Evolutionary conservation across 2,113 vertebrate genomes (phyloP), one percentile per base, ranked within the genome.

Genomic region (Desmodus rotundus): DNA sequence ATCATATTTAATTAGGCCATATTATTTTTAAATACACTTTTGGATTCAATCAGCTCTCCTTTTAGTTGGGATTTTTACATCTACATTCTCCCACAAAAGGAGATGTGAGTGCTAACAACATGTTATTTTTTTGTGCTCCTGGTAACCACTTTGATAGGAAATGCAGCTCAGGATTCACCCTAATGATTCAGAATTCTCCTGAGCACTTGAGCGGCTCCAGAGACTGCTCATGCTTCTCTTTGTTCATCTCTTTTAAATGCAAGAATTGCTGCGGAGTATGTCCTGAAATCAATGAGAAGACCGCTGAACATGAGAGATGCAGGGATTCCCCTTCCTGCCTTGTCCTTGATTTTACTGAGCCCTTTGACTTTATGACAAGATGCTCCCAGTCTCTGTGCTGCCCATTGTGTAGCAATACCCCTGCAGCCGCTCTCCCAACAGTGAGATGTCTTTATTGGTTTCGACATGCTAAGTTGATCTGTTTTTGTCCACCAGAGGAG

Each of bases 151-250:
- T 19, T 84, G 54, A 65, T 12, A 73, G 73, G 54, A 77, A 94
- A 68, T 1, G 41, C 17, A 87, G 6, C 28, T 63, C 36, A 54
- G 17, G 38, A 93, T 47, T 24, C 7, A 43, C 33, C 10, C 52
- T 97, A 88, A 93, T 54, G 90, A 87, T n/a, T 76, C 19, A 50
- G 85, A 92, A 95, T 84, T 87, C 96, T 90, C 95, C 41, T 19
- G 90, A 92, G 95, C 56, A 43, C 58, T 26, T 81, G 7, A 52
- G 26, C 20, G 8, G 14, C 95, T 96, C 87, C 33, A 85, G 96
- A 76, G 96, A 81, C 89, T 93, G 43, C 54, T 96, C 9, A 5
- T 76, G 2, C 43, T 45, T 80, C 38, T 20, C 17, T 24, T 22
- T 56, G 2, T 76, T 83, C 2, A 47, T 38, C 13, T 89, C 54